Base-by-base conservation (phyloP, 2,888 invertebrate species). In the Latheticus oryzae region DNA sequence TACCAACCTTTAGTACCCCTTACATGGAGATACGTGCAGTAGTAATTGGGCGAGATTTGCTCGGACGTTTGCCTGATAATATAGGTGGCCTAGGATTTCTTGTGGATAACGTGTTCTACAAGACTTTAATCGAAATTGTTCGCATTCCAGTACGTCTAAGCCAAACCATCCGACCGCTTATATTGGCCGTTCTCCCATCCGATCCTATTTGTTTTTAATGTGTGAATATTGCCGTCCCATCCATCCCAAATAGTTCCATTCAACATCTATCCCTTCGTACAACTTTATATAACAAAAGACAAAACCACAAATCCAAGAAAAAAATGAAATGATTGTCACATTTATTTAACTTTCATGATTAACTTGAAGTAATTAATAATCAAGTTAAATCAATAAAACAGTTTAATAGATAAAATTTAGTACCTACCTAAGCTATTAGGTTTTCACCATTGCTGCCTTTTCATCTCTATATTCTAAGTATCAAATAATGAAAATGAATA, bases 81-180 rank as follows among this genome's bases (percentile, higher is more conserved):
- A 63, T 68, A 67, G 68, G 68, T 69, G 68, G 66, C 64, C 60
- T 56, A 60, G 65, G 56, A 66, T 67, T 61, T 65, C 65, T 67
- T 69, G 65, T 62, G 64, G 70, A 69, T 68, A 65, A 73, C 70
- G 66, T 71, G 72, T 71, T 70, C 71, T 68, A 73, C 73, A 71
- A 68, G 71, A 72, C 71, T 74, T 73, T 74, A 74, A 75, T 75
- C 74, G 72, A 75, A 75, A 75, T 75, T 73, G 73, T 71, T 73
- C 66, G 66, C 67, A 74, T 75, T 75, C 75, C 72, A 60, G 68
- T 70, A 72, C 70, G 73, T 74, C 72, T 69, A 69, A 69, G 66
- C 71, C 63, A 71, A 73, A 69, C 71, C 69, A 61, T 70, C 66
- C 68, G 66, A 71, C 48, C 70, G 67, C 69, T 69, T 71, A 69